Base-by-base conservation (phyloP, 2,113 vertebrate genomes). In the Petromus typicus region DNA sequence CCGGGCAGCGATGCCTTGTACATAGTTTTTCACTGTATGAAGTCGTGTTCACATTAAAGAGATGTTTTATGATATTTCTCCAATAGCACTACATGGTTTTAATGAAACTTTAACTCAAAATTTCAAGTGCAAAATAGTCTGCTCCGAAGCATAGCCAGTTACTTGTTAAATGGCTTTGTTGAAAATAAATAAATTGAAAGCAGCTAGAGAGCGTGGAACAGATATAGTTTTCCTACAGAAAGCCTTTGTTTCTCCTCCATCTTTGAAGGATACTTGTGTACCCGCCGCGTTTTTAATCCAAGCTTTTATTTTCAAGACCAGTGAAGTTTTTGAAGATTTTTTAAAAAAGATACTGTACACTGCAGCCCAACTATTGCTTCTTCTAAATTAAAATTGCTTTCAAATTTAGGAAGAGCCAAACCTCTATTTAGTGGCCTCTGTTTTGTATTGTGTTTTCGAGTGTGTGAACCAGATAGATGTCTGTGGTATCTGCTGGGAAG, bases 11-110 rank as follows among this genome's bases (percentile, higher is more conserved):
- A 98, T 97, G 94, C 86, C 93, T 95, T 98, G 98, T 98, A 98
- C 98, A 98, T 98, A 98, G 88, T 98, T 99, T 98, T 98, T 98
- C 98, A 98, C 98, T 98, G 98, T 98, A 98, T 98, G 98, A 97
- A 96, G 97, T 98, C 97, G 98, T 98, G 98, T 98, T 98, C 97
- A 98, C 98, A 98, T 98, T 98, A 98, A 98, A 98, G 97, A 97
- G 86, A 95, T 97, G 97, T 98, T 98, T 99, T 99, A 98, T 98
- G 98, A 97, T 97, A 98, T 94, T 96, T 98, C 97, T 98, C 95
- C 96, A 97, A 63, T 95, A 97, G 91, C 67, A 97, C 96, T 96
- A 90, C 61, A 95, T 98, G 93, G 96, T 97, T 98, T 98, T 97
- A 95, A 97, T 98, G 97, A 87, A 97, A 96, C 90, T 96, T 96